These are phyloP conservation scores for Tetramorium alpestre DNA, from an alignment of 1,140 invertebrate species.

Conservation along the genomic window DNA sequence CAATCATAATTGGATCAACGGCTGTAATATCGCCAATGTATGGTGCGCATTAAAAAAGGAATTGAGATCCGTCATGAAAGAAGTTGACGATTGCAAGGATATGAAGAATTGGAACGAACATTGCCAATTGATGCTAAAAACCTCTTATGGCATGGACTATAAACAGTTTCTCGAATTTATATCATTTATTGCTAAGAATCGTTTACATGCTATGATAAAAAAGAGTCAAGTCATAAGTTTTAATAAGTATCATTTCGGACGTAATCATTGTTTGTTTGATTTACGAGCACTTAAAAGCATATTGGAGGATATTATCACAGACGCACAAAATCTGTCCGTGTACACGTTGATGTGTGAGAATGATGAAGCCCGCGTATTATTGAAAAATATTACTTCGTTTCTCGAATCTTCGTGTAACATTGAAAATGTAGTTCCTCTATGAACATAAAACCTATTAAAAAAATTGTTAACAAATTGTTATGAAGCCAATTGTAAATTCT, in stretches of 20 bases:
- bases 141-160: slow-evolving; percentile 94
- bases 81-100: slow-evolving; percentile 91
- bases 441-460: not conserved
- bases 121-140: slow-evolving; percentile 93
- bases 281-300: slow-evolving; percentile 78
- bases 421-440: slow-evolving; percentile 22
- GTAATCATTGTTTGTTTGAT: slow-evolving; percentile 84
- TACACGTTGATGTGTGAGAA: slow-evolving; percentile 74
- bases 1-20: slow-evolving; percentile 99
- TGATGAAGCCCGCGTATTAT: slow-evolving; percentile 69
- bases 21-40: slow-evolving; percentile 92
- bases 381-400: slow-evolving; percentile 69
- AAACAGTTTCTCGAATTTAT: slow-evolving; percentile 90
- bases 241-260: slow-evolving; percentile 79
- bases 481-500: not conserved
- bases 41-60: slow-evolving; percentile 90
- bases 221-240: slow-evolving; percentile 74
- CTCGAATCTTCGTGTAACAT: slow-evolving; percentile 57
- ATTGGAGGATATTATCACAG: slow-evolving; percentile 78
- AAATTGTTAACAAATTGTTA: not conserved
- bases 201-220: slow-evolving; percentile 82
- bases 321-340: slow-evolving; percentile 77
- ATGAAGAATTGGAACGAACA: slow-evolving; percentile 90
- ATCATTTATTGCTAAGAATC: slow-evolving; percentile 87
- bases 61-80: slow-evolving; percentile 90